A percentile compares a stretch with the other conserved stretches of the same genome.
Evolutionary conservation across 2,113 vertebrate species (phyloP).

Genomic region (Pelmatolapia mariae): DNA sequence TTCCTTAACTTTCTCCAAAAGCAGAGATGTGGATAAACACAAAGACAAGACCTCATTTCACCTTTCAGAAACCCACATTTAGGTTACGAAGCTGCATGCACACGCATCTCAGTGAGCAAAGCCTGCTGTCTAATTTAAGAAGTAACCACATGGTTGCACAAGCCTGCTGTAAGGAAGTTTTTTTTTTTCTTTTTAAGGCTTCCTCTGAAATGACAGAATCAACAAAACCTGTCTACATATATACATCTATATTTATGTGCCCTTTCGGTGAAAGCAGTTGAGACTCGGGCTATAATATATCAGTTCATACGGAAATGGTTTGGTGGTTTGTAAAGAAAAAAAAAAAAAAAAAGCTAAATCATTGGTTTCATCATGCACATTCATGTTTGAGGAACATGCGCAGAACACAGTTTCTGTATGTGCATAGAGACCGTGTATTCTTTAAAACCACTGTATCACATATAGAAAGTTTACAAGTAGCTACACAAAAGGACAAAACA

Average conservation of each 20-base stretch:
- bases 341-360: not conserved
- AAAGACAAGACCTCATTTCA: not conserved
- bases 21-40: not conserved
- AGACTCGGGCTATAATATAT: not conserved
- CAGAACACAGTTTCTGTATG: not conserved
- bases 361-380: not conserved
- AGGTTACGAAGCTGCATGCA: not conserved
- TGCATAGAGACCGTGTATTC: not conserved
- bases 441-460: not conserved
- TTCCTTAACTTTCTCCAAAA: not conserved
- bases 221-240: not conserved
- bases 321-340: slow-evolving; percentile 1
- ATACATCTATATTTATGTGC: not conserved
- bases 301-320: slow-evolving; percentile 38
- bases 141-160: slow-evolving; percentile 22
- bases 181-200: not conserved
- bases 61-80: slow-evolving; percentile 17
- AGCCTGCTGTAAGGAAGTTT: not conserved
- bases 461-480: not conserved
- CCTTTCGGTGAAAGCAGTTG: not conserved
- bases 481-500: not conserved
- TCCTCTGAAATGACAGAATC: slow-evolving; percentile 20
- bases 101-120: not conserved
- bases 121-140: slow-evolving; percentile 24
- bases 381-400: not conserved